Conservation (phyloP, 1,140 invertebrate species). For the Euschistus heros region DNA sequence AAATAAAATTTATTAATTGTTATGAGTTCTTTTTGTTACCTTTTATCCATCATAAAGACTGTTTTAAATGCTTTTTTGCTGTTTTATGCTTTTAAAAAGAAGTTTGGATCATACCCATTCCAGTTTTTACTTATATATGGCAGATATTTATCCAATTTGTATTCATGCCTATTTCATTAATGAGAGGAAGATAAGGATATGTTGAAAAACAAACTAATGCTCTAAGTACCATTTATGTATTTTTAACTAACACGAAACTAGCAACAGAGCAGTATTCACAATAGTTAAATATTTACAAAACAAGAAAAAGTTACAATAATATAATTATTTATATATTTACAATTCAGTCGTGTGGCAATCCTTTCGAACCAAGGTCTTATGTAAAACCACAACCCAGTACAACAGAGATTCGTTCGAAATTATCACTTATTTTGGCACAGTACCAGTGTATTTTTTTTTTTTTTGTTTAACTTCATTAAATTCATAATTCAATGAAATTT, state of each 20-base stretch:
- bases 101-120: too few relatives aligned
- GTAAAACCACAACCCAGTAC: not conserved
- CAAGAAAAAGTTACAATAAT: constrained; percentile 15
- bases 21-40: too few relatives aligned
- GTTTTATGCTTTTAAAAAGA: too few relatives aligned
- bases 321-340: constrained; percentile 23
- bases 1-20: too few relatives aligned
- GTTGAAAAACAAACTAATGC: not conserved
- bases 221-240: constrained; percentile 20
- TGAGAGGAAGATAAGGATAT: too few relatives aligned
- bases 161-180: too few relatives aligned
- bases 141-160: too few relatives aligned
- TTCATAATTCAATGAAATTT: not conserved
- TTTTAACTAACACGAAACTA: constrained; percentile 6
- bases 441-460: constrained; percentile 9
- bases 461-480: not conserved
- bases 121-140: too few relatives aligned
- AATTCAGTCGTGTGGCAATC: constrained; percentile 26
- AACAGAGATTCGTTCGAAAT: not conserved
- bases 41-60: too few relatives aligned
- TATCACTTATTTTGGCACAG: constrained; percentile 12
- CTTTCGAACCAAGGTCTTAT: constrained; percentile 14
- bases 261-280: constrained; percentile 25
- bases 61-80: too few relatives aligned
- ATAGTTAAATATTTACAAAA: constrained; percentile 23